phyloP scores from a whole-genome alignment of 92 coral and sea anemone species.

The Zoanthus sociatus region DNA sequence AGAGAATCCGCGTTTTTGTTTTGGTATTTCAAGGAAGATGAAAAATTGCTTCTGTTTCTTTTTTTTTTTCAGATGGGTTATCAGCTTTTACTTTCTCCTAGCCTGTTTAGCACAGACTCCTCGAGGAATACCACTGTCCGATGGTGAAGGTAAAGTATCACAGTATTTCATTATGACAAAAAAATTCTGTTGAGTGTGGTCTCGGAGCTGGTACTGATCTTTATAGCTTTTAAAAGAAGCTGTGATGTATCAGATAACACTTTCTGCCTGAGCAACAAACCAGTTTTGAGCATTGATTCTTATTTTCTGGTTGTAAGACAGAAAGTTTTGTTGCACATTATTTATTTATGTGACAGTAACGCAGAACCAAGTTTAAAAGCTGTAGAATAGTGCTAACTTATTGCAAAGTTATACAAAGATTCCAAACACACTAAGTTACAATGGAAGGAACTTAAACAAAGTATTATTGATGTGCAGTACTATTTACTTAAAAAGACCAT shows the following conservation, averaged over 20 bases:
- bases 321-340: not conserved
- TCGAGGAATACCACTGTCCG: conserved; percentile 20
- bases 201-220: not conserved
- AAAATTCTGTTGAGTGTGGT: not conserved
- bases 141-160: conserved; percentile 17
- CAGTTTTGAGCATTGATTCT: not conserved
- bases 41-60: no score
- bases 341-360: not conserved
- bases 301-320: not conserved
- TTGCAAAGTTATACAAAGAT: no score
- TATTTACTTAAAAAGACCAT: no score
- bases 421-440: no score
- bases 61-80: conserved; percentile 22
- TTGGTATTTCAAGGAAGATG: not conserved
- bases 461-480: no score
- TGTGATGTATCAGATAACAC: conserved; percentile 15
- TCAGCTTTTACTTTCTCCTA: not conserved
- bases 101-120: conserved; percentile 1
- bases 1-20: not conserved
- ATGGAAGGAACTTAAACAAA: no score
- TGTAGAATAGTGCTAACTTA: no score
- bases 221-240: no score
- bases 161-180: not conserved
- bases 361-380: no score
- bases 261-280: not conserved